Evolutionary conservation across 35 echinoderm and acorn worm genomes (phyloP).

Genomic region (Hemicentrotus pulcherrimus): DNA sequence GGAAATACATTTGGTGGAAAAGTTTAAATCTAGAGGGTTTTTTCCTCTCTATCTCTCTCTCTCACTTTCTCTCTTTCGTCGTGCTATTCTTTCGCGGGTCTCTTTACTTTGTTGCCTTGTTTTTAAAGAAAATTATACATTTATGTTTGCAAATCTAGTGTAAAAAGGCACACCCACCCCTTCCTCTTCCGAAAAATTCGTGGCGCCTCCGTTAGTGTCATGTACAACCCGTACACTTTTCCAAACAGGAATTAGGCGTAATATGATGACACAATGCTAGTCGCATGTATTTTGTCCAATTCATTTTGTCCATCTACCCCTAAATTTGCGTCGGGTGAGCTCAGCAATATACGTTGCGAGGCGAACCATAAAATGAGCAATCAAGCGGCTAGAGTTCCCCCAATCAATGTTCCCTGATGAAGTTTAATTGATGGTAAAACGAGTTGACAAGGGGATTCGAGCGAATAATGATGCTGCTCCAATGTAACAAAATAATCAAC

Average conservation of each 20-base stretch:
- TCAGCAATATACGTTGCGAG: not conserved
- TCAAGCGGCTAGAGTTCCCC: not conserved
- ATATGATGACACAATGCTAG: conserved; percentile 10
- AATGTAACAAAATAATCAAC: not conserved
- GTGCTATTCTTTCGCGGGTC: no score
- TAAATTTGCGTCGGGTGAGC: not conserved
- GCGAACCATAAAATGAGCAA: conserved; percentile 1
- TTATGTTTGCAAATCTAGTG: no score
- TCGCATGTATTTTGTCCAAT: conserved; percentile 4
- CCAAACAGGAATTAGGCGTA: not conserved
- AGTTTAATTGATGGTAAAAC: conserved; percentile 4
- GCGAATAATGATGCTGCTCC: not conserved
- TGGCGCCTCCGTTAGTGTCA: not conserved
- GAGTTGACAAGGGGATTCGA: not conserved
- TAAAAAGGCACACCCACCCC: no score
- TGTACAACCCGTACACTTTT: not conserved
- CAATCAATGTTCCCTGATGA: not conserved
- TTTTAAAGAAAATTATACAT: no score
- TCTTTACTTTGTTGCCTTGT: no score
- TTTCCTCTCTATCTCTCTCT: no score
- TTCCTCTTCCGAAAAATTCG: no score
- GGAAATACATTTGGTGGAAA: no score
- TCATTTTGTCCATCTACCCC: not conserved
- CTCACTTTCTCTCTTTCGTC: no score
- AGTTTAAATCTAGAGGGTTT: no score